Evolutionary conservation across 1,140 invertebrate species (phyloP), one percentile per base, ranked within the genome.

Genomic region (Scaptomyza graminum): DNA sequence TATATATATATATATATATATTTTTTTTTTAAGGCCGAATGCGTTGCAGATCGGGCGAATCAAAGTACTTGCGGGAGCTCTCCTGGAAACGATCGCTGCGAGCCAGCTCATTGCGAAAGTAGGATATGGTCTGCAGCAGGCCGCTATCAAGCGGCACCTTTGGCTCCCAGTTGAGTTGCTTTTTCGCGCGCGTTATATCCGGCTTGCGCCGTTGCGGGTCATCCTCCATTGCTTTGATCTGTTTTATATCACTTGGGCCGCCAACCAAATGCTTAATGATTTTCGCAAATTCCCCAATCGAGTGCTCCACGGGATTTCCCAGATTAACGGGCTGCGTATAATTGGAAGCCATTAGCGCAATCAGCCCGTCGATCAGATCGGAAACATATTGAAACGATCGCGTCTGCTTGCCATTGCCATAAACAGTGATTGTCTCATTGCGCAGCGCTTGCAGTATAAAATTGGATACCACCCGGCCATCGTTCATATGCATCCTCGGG

Each of bases 401-500:
- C 0, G 99, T 99, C 93, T 99, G 98, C 76, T 96, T 95, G 15
- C 99, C 99, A 91, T 96, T 96, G 1, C 99, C 99, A 92, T 99
- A 99, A 16, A 98, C 96, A 0, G 98, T 99, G 43, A 99, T 98
- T 6, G 97, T 96, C 90, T 99, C 94, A 92, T 98, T 97, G 91
- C 98, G 96, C 52, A 99, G 92, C 6, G 98, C 97, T 93, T 99
- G 99, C 49, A 99, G 94, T 73, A 99, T 98, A 89, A 99, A 99
- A 93, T 99, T 99, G 11, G 98, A 99, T 0, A 99, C 99, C 3
- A 99, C 99, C 44, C 99, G 93, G 5, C 99, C 99, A 93, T 99
- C 99, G 87, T 99, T 98, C 94, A 99, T 98, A 89, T 99, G 98
- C 99, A 99, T 99, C 90, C 99, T 93, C 0, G 99, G 99, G n/a